Percentiles rank a stretch among this genome's conserved stretches.
Evolutionary conservation across 1,140 invertebrate genomes (phyloP).

Genomic region (Nasonia giraulti): DNA sequence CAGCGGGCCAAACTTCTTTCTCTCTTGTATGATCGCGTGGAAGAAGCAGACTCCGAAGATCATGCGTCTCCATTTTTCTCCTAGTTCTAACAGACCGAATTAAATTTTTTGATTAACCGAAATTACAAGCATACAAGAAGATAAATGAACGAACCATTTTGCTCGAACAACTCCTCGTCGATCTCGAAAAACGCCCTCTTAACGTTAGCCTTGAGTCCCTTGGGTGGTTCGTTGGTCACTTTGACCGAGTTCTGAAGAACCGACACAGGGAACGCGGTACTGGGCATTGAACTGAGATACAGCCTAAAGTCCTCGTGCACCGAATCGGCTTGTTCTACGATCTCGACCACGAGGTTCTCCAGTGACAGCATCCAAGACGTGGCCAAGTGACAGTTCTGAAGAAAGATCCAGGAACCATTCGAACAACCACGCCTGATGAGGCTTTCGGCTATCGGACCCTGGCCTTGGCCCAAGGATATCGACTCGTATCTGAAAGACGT

Average conservation of each 20-base stretch:
- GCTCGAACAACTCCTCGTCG: conserved; percentile 86
- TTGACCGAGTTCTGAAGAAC: conserved; percentile 94
- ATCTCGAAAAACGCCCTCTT: conserved; percentile 87
- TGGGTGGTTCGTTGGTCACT: conserved; percentile 94
- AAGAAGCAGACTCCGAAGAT: conserved; percentile 88
- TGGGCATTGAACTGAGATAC: conserved; percentile 92
- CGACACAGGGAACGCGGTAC: conserved; percentile 89
- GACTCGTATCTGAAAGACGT: conserved; percentile 77
- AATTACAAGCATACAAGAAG: too few relatives aligned
- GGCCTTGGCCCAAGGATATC: conserved; percentile 93
- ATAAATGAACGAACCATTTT: conserved; percentile 77
- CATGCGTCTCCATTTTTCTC: conserved; percentile 84
- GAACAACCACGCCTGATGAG: conserved; percentile 84
- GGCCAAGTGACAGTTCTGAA: conserved; percentile 94
- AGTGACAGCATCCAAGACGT: conserved; percentile 91
- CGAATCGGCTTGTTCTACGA: conserved; percentile 78
- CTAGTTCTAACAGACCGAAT: conserved; percentile 75
- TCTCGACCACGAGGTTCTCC: conserved; percentile 81
- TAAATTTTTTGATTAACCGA: too few relatives aligned
- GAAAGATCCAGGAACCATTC: conserved; percentile 88
- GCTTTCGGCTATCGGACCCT: conserved; percentile 88
- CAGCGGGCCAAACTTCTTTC: conserved; percentile 92
- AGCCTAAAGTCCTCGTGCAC: conserved; percentile 86
- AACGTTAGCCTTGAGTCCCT: conserved; percentile 88
- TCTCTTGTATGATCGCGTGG: conserved; percentile 90